Evolutionary conservation across 2,888 invertebrate genomes (phyloP).

Genomic region (Sinhomidia bicolor): DNA sequence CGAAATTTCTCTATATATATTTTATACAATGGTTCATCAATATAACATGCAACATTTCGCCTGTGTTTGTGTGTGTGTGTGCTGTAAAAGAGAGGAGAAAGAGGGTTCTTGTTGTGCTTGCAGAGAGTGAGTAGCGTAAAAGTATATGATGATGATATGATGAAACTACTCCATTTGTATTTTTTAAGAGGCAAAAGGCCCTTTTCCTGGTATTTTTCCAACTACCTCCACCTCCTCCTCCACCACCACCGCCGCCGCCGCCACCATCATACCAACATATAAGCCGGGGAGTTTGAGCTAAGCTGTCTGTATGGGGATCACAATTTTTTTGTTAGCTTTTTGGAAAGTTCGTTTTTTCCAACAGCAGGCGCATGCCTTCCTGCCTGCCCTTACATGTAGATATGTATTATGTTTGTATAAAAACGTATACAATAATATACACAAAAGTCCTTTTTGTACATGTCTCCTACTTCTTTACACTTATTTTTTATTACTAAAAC

Average conservation of each 20-base stretch:
- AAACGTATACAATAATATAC: background rate
- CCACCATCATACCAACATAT: background rate
- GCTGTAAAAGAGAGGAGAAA: background rate
- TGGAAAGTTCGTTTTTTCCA: constrained; percentile 46
- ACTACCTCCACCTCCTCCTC: too few species aligned
- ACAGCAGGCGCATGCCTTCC: constrained; percentile 57
- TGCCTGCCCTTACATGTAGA: constrained; percentile 32
- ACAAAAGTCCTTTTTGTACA: background rate
- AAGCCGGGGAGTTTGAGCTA: constrained; percentile 5
- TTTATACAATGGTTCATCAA: too few species aligned
- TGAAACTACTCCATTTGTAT: background rate
- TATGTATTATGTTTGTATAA: background rate
- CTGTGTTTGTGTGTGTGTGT: too few species aligned
- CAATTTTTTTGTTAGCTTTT: constrained; percentile 54
- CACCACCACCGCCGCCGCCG: too few species aligned
- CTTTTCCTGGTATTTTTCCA: constrained; percentile 10
- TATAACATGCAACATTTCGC: too few species aligned
- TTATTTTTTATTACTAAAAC: background rate
- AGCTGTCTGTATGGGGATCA: constrained; percentile 25
- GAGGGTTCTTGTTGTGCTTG: background rate
- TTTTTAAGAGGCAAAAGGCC: background rate
- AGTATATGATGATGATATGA: background rate
- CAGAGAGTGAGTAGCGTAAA: background rate
- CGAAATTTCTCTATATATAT: too few species aligned
- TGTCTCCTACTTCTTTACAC: background rate